Evolutionary conservation across 2,888 invertebrate genomes (phyloP).

Genomic region (Celastrina argiolus): DNA sequence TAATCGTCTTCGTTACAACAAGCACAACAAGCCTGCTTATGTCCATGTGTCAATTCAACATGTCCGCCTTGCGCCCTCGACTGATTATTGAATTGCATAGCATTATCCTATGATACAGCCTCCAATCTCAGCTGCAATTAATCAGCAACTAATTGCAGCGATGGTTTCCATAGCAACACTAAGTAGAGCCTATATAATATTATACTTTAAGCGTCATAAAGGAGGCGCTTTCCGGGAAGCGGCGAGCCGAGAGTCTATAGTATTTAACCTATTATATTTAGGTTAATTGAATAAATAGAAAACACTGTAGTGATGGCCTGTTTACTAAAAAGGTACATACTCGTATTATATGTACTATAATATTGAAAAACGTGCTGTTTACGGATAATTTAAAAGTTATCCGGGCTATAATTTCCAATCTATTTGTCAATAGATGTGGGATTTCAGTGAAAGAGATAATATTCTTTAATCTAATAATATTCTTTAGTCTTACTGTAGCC

Average conservation of each 20-base stretch:
- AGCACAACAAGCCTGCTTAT: background rate
- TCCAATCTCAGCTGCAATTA: slow-evolving; percentile 3
- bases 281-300: background rate
- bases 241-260: background rate
- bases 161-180: background rate
- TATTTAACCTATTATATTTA: background rate
- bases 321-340: background rate
- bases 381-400: background rate
- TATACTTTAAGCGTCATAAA: background rate
- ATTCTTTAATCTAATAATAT: too few relatives aligned
- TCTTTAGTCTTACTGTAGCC: too few relatives aligned
- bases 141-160: background rate
- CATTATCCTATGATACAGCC: background rate
- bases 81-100: slow-evolving; percentile 5
- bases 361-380: too few relatives aligned
- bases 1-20: background rate
- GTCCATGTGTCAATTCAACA: background rate
- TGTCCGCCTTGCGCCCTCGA: background rate
- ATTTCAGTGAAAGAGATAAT: too few relatives aligned
- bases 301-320: background rate
- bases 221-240: background rate
- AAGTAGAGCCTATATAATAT: background rate
- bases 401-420: background rate
- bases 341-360: background rate
- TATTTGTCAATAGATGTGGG: too few relatives aligned